Conservation (phyloP, 2,113 vertebrate genomes). For the Acinonyx jubatus region DNA sequence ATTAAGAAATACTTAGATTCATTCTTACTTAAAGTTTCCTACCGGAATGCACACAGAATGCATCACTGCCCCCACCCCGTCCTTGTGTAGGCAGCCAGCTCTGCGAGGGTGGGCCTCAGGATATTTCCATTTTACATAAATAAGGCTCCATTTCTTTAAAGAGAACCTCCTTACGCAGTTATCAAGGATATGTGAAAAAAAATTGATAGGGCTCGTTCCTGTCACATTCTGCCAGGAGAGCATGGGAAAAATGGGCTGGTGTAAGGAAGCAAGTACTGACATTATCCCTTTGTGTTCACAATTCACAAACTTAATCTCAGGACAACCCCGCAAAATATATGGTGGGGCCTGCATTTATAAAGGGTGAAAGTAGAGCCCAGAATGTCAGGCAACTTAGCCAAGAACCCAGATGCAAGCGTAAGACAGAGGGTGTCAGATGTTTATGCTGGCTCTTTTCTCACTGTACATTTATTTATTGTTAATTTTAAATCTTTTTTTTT, state of each 20-base stretch:
- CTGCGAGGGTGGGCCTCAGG: fast-evolving
- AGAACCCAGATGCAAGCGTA: too few relatives aligned
- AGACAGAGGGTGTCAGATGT: not conserved
- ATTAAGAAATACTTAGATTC: not conserved
- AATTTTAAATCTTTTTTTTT: not conserved
- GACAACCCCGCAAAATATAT: not conserved
- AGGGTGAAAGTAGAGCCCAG: not conserved
- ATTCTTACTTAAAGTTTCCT: not conserved
- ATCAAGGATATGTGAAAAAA: not conserved
- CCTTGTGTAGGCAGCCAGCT: not conserved
- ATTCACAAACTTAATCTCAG: not conserved
- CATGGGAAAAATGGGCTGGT: not conserved
- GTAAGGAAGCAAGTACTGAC: not conserved
- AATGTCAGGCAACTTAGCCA: not conserved
- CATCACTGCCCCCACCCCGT: fast-evolving
- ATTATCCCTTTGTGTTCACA: not conserved
- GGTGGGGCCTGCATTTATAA: not conserved
- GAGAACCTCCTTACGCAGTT: not conserved
- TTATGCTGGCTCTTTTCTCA: not conserved
- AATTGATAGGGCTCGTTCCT: not conserved
- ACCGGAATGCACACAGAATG: not conserved
- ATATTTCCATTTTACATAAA: not conserved
- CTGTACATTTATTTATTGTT: not conserved
- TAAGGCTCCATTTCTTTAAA: not conserved
- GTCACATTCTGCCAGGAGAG: not conserved